These are phyloP conservation scores for Diorhabda carinulata DNA, from an alignment of 1,140 invertebrate species.

Conservation along the genomic window DNA sequence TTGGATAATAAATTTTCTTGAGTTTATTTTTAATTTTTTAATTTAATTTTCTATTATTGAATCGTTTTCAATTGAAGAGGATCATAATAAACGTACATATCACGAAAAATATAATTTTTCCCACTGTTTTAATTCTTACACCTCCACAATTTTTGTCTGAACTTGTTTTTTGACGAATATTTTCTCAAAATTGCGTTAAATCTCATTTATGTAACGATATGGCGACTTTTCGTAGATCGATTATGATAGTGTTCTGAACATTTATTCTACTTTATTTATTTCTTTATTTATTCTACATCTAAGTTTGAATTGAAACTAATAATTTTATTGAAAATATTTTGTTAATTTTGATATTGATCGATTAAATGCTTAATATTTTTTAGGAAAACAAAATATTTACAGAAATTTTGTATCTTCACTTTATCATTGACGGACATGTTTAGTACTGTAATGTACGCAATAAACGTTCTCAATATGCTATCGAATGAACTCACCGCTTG, in stretches of 20 bases:
- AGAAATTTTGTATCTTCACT: conserved; percentile 48
- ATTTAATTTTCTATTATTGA: too few species aligned
- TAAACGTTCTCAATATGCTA: conserved; percentile 40
- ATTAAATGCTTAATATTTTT: neutral
- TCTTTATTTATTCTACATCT: neutral
- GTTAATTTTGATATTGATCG: neutral
- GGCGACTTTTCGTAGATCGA: too few species aligned
- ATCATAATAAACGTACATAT: too few species aligned
- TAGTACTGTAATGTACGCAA: conserved; percentile 40
- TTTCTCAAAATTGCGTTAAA: too few species aligned
- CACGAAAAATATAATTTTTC: too few species aligned
- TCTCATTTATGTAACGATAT: too few species aligned
- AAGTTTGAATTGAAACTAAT: neutral
- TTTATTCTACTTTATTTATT: neutral
- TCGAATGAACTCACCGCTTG: conserved; percentile 36
- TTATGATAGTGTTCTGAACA: neutral
- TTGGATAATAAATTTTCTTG: too few species aligned
- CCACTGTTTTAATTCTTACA: too few species aligned
- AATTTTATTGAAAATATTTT: neutral
- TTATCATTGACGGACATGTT: conserved; percentile 49
- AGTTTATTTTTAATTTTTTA: too few species aligned
- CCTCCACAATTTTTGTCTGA: too few species aligned
- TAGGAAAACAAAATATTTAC: conserved; percentile 31
- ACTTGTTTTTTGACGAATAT: too few species aligned
- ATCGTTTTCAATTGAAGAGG: too few species aligned